Evolutionary conservation across 1,140 invertebrate genomes (phyloP).

Genomic region (Eubasilissa regina): DNA sequence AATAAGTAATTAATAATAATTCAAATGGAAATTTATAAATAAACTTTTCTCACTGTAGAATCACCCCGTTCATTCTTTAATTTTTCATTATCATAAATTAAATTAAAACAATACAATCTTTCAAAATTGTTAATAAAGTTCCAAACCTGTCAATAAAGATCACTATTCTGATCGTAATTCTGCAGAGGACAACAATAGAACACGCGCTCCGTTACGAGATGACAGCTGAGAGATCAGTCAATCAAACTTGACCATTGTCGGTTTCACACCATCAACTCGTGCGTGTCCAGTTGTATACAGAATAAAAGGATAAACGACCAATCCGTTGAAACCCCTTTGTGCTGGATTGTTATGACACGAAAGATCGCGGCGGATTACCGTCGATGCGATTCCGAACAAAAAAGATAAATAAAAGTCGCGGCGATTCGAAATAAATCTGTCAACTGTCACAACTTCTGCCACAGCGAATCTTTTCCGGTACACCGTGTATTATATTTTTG

Average conservation of each 20-base stretch:
- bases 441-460: too few species aligned
- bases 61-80: too few species aligned
- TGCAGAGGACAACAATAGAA: conserved; percentile 8
- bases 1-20: not conserved
- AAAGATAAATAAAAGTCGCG: not conserved
- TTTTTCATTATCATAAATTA: too few species aligned
- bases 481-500: not conserved
- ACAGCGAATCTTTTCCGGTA: not conserved
- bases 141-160: conserved; percentile 35
- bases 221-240: not conserved
- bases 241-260: conserved; percentile 22
- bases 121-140: too few species aligned
- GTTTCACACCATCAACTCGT: not conserved
- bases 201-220: not conserved
- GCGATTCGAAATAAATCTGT: too few species aligned
- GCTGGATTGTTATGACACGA: conserved; percentile 29
- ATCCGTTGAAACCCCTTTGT: conserved; percentile 13
- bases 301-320: not conserved
- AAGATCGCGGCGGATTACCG: not conserved
- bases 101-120: too few species aligned
- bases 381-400: conserved; percentile 11
- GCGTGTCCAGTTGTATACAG: not conserved
- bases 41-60: too few species aligned
- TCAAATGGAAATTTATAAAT: not conserved
- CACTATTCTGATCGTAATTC: not conserved